Base-by-base conservation (phyloP, 2,888 invertebrate genomes). In the Pimpla rufipes region DNA sequence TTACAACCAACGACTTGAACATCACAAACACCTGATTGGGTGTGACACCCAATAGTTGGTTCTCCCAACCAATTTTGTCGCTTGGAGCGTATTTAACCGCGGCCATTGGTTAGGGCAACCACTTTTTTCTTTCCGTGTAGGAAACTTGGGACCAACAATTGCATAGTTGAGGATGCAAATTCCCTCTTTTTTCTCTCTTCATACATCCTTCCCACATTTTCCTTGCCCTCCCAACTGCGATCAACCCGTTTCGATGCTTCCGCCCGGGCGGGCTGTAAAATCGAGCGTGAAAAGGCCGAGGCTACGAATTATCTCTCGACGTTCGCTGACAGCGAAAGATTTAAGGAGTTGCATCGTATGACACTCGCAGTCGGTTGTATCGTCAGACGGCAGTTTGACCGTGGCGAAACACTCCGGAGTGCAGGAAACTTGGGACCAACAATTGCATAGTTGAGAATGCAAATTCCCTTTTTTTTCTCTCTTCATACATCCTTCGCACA, bases 381-480 rank as follows among this genome's bases (percentile, higher is more conserved):
- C 29, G 29, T 29, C 29, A 5, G 29, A 29, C 29, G 5, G 29
- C 29, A 29, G 29, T 29, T 29, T 29, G 5, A 29, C 2, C 29
- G 29, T 29, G 29, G 29, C 29, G 29, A 29, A 29, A 5, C 5
- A 2, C 3, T 5, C 29, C 5, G 29, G 29, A 29, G 29, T 29
- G 29, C 42, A 21, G 8, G 21, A 70, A 70, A 55, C 21, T 70
- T 70, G 2, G 40, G 0, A 40, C 40, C 55, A 70, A 55, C 40
- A n/a, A 55, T 52, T 21, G 13, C 8, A n/a, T 13, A 55, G 40
- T 42, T 18, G 45, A 6, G 8, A 35, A 67, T 57, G 18, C 16
- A 66, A 52, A 55, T 66, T 62, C 21, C 57, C 35, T 57, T 55
- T 59, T 29, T 59, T 10, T 2, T 7, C n/a, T 35, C 13, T 35